Evolutionary conservation across 2,797 vertebrate genomes (phyloP).

Genomic region (Linurgus olivaceus): DNA sequence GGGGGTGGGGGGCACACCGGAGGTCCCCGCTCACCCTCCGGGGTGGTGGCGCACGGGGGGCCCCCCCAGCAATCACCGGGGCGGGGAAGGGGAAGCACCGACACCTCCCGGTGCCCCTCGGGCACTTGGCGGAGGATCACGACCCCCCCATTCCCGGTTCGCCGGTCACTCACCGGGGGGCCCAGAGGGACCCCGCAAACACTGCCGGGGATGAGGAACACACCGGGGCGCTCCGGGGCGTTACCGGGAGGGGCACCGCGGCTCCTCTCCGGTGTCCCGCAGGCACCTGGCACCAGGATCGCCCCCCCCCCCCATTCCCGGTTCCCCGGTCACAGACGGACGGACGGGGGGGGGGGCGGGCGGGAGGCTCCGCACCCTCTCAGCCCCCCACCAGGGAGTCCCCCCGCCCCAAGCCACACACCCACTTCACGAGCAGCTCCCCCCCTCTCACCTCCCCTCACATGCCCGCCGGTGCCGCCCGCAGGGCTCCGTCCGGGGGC

Average conservation of each 20-base stretch:
- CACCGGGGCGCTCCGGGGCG: background rate
- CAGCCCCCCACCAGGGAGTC: background rate
- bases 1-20: background rate
- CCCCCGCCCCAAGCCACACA: background rate
- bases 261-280: background rate
- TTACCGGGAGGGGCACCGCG: background rate
- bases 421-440: no score
- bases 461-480: background rate
- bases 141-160: background rate
- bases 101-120: background rate
- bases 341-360: no score
- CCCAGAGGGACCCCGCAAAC: background rate
- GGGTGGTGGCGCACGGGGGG: accelerated
- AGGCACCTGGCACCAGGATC: background rate
- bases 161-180: background rate
- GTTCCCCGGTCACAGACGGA: background rate
- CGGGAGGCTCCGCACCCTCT: background rate
- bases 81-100: no score
- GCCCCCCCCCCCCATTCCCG: background rate
- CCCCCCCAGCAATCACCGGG: no score
- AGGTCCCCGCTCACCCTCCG: background rate
- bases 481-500: background rate
- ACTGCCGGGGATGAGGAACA: accelerated
- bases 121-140: no score
- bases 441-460: background rate